A percentile compares a stretch with the other conserved stretches of the same genome.
phyloP scores from a whole-genome alignment of 2,888 invertebrate genomes.

The Leucoma salicis region DNA sequence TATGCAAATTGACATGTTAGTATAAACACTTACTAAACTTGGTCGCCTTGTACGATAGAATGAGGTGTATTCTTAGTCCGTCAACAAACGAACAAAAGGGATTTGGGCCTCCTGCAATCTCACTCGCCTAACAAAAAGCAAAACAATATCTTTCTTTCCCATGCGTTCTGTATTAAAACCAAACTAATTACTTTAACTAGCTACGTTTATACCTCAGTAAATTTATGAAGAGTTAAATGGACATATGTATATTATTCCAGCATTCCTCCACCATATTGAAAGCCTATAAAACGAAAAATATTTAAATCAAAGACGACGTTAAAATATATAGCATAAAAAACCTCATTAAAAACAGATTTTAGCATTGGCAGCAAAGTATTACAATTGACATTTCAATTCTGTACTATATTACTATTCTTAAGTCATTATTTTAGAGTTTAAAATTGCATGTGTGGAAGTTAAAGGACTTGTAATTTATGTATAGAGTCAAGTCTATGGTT shows the following conservation, averaged over 20 bases:
- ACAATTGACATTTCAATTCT: constrained; percentile 20
- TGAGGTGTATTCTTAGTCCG: no score
- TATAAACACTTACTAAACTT: no score
- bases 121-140: no score
- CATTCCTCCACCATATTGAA: constrained; percentile 5
- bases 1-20: no score
- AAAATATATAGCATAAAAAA: constrained; percentile 13
- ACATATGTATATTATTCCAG: not conserved
- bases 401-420: constrained; percentile 4
- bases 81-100: no score
- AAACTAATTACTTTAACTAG: no score
- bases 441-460: constrained; percentile 1
- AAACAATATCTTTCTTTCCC: no score
- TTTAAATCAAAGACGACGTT: constrained; percentile 4
- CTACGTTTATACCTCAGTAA: no score
- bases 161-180: no score
- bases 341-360: constrained; percentile 21
- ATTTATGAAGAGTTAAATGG: no score
- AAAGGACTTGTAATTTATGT: not conserved
- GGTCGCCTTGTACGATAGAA: no score
- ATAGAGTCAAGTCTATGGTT: constrained; percentile 13
- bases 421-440: not conserved
- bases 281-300: constrained; percentile 5
- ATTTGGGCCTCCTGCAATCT: no score
- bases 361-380: constrained; percentile 32